These are phyloP conservation scores for Sthenelais limicola DNA, from an alignment of 2,888 invertebrate species.

Conservation along the genomic window DNA sequence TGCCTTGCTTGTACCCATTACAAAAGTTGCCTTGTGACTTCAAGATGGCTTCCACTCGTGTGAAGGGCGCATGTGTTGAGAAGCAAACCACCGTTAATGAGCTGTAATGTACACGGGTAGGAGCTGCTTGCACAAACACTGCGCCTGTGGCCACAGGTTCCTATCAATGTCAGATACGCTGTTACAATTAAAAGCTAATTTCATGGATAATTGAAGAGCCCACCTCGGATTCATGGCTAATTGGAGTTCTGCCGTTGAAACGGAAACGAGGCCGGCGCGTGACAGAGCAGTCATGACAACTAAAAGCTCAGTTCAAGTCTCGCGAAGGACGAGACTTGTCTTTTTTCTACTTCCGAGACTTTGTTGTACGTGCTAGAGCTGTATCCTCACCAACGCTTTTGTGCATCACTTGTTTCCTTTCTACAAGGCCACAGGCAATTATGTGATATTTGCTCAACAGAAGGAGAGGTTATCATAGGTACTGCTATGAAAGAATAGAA, in stretches of 20 bases:
- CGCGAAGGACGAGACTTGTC: background rate
- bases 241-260: constrained; percentile 33
- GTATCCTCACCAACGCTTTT: background rate
- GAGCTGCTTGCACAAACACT: background rate
- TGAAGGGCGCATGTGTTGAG: constrained; percentile 31
- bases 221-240: constrained; percentile 36
- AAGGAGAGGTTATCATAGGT: too few species aligned
- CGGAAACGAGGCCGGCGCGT: constrained; percentile 33
- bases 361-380: constrained; percentile 3
- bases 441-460: constrained; percentile 1
- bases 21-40: too few species aligned
- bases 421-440: background rate
- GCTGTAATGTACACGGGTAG: constrained; percentile 17
- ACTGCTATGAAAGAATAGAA: too few species aligned
- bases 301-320: background rate
- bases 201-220: constrained; percentile 39
- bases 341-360: background rate
- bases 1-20: too few species aligned
- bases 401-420: constrained; percentile 27
- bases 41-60: constrained; percentile 6
- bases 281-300: constrained; percentile 4
- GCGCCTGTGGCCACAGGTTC: background rate
- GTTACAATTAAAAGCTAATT: constrained; percentile 39
- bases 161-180: constrained; percentile 22
- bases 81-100: constrained; percentile 8